Evolutionary conservation across 2,797 vertebrate genomes (phyloP).

Genomic region (Alca torda): DNA sequence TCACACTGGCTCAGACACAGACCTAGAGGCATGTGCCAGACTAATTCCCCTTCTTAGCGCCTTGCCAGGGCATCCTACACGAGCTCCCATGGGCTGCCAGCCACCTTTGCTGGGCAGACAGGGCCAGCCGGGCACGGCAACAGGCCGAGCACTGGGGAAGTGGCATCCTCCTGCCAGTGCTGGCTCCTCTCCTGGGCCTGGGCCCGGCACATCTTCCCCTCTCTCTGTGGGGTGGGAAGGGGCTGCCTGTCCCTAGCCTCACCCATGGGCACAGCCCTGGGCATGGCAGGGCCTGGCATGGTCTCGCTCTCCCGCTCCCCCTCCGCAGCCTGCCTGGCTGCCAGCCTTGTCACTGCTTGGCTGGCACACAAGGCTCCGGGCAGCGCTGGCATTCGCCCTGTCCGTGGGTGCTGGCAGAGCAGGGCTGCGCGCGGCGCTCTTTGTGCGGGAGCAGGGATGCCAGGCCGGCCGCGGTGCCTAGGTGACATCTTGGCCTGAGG

Average conservation of each 20-base stretch:
- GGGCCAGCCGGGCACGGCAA: background rate
- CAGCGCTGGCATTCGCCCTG: background rate
- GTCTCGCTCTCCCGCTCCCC: background rate
- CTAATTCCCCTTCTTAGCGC: background rate
- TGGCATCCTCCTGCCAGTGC: background rate
- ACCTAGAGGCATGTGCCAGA: background rate
- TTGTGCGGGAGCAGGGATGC: background rate
- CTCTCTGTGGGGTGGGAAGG: background rate
- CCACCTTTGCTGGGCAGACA: background rate
- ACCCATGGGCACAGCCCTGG: rapidly evolving
- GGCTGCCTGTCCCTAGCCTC: background rate
- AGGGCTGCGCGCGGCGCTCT: background rate
- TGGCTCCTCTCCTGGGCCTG: background rate
- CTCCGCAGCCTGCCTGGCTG: background rate
- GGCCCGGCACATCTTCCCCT: background rate
- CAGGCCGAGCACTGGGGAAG: background rate
- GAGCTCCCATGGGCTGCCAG: background rate
- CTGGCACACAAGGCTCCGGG: background rate
- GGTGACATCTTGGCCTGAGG: constrained; percentile 37
- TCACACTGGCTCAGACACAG: background rate
- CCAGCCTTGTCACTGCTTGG: background rate
- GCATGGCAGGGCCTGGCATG: background rate
- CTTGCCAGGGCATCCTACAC: background rate
- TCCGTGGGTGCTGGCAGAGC: background rate
- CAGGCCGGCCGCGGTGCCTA: background rate